Percentiles rank a stretch among this genome's conserved stretches.
Evolutionary conservation across 2,888 invertebrate species (phyloP).

Genomic region (Suillia variegata): DNA sequence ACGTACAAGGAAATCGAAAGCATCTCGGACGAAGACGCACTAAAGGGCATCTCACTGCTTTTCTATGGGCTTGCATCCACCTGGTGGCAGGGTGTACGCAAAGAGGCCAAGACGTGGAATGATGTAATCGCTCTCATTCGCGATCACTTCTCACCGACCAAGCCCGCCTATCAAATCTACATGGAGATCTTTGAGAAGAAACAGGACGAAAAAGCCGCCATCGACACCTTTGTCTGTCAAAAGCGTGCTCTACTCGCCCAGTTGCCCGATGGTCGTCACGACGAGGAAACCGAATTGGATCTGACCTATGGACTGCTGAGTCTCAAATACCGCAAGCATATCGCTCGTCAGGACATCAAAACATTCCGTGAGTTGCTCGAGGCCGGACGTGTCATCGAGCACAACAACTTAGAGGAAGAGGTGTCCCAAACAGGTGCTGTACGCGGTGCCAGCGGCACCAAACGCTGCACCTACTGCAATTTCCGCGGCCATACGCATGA

Average conservation of each 20-base stretch:
- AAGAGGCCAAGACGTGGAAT: slow-evolving; percentile 54
- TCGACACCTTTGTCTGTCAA: slow-evolving; percentile 52
- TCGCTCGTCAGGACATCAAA: too few species aligned
- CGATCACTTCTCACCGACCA: slow-evolving; percentile 56
- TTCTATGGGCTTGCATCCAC: too few species aligned
- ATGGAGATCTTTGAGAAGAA: slow-evolving; percentile 48
- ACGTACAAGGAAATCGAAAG: slow-evolving; percentile 53
- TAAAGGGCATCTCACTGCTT: too few species aligned
- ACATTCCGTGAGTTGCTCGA: too few species aligned
- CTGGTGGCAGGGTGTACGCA: slow-evolving; percentile 58
- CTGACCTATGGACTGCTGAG: slow-evolving; percentile 52
- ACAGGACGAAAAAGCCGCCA: slow-evolving; percentile 41
- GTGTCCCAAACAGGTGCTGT: slow-evolving; percentile 18
- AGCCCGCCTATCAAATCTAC: too few species aligned
- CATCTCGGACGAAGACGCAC: slow-evolving; percentile 52
- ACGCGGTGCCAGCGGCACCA: slow-evolving; percentile 35
- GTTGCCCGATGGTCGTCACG: slow-evolving; percentile 52
- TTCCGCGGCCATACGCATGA: too few species aligned
- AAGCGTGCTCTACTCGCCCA: slow-evolving; percentile 55
- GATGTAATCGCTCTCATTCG: slow-evolving; percentile 51
- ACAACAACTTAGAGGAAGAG: slow-evolving; percentile 43
- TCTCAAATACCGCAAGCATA: too few species aligned
- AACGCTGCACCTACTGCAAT: slow-evolving; percentile 53
- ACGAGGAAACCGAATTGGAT: slow-evolving; percentile 53
- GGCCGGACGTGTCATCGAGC: too few species aligned